phyloP scores from a whole-genome alignment of 2,797 vertebrate species.

The Ctenosaura bakeri region DNA sequence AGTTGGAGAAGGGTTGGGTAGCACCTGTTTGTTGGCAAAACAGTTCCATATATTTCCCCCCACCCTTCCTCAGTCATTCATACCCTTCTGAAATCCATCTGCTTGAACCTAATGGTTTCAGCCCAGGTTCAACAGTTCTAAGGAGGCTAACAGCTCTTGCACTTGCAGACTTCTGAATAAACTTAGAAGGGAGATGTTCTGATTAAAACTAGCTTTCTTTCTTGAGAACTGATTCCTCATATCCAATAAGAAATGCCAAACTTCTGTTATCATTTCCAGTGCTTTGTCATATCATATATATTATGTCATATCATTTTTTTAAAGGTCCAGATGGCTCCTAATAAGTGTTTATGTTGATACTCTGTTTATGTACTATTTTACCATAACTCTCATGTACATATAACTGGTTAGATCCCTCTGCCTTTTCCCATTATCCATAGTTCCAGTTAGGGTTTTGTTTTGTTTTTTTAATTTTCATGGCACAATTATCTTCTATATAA shows the following conservation, averaged over 20 bases:
- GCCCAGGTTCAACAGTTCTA: background rate
- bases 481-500: fast-evolving
- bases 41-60: background rate
- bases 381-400: too few relatives aligned
- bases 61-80: background rate
- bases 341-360: background rate
- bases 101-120: background rate
- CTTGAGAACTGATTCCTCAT: conserved; percentile 27
- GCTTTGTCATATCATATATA: conserved; percentile 26
- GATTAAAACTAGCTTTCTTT: background rate
- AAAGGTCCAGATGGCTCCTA: background rate
- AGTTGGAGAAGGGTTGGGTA: background rate
- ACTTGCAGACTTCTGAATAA: conserved; percentile 37
- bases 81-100: background rate
- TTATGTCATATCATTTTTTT: background rate
- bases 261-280: conserved; percentile 51
- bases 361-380: background rate
- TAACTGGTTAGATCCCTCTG: background rate
- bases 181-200: background rate
- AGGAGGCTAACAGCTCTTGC: background rate
- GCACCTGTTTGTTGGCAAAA: background rate
- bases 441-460: background rate
- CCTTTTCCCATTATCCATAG: background rate
- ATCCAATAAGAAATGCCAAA: conserved; percentile 49
- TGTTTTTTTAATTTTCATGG: background rate